Evolutionary conservation across 2,113 vertebrate species (phyloP).

Genomic region (Hemibagrus wyckioides): DNA sequence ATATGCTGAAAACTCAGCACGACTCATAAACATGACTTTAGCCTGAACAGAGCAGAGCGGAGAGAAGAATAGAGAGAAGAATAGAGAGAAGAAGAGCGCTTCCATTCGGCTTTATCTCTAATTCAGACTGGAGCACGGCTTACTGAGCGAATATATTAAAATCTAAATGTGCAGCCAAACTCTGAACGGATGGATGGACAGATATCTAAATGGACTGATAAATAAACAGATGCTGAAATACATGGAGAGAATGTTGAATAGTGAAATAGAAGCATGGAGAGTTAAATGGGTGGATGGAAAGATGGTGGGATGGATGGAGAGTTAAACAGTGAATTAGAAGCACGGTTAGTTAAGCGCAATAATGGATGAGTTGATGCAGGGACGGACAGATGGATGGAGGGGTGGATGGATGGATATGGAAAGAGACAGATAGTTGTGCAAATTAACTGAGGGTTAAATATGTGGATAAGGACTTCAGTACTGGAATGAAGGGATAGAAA

Average conservation of each 20-base stretch:
- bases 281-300: background rate
- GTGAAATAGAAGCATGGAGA: background rate
- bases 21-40: conserved; percentile 23
- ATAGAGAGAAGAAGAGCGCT: background rate
- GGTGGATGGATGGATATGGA: background rate
- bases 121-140: conserved; percentile 5
- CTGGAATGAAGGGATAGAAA: background rate
- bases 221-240: background rate
- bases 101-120: background rate
- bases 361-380: background rate
- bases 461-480: background rate
- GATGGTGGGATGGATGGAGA: background rate
- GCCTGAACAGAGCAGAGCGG: background rate
- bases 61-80: conserved; percentile 10
- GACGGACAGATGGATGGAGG: background rate
- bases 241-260: background rate
- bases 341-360: background rate
- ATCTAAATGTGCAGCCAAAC: conserved; percentile 1
- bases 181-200: conserved; percentile 4
- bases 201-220: conserved; percentile 15
- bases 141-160: conserved; percentile 15
- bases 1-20: conserved; percentile 47
- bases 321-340: background rate
- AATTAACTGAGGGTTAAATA: background rate
- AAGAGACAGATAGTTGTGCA: background rate